phyloP scores from a whole-genome alignment of 2,797 vertebrate species.

The Gouania willdenowi region DNA sequence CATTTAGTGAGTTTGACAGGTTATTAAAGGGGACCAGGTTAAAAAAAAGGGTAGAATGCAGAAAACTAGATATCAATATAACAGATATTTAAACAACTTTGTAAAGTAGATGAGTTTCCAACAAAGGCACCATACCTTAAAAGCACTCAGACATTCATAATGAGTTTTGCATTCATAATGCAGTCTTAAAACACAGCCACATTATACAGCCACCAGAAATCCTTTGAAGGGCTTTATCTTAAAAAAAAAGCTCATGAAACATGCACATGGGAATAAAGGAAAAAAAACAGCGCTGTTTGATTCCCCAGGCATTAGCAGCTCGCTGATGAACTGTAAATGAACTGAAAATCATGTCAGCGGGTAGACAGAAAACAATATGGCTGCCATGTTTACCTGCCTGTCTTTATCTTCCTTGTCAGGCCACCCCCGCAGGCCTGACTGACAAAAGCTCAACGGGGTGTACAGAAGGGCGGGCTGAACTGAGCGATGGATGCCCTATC shows the following conservation, averaged over 20 bases:
- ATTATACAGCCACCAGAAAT: constrained; percentile 26
- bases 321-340: constrained; percentile 71
- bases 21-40: too few species aligned
- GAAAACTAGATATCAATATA: too few species aligned
- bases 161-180: constrained; percentile 46
- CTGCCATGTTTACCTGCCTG: constrained; percentile 54
- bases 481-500: constrained; percentile 73
- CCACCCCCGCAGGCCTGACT: constrained; percentile 55
- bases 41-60: too few species aligned
- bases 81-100: too few species aligned
- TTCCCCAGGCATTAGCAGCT: constrained; percentile 18
- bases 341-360: constrained; percentile 59
- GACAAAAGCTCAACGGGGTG: constrained; percentile 65
- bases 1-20: constrained; percentile 1
- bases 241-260: constrained; percentile 14
- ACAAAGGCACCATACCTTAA: too few species aligned
- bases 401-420: constrained; percentile 54
- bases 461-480: constrained; percentile 13
- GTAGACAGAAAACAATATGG: constrained; percentile 68
- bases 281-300: constrained; percentile 13
- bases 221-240: too few species aligned
- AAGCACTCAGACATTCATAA: too few species aligned
- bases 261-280: constrained; percentile 17
- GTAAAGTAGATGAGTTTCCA: too few species aligned
- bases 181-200: constrained; percentile 42